A percentile compares a stretch with the other conserved stretches of the same genome.
Conservation (phyloP, 2,797 vertebrate species). For the Babyrousa celebensis region DNA sequence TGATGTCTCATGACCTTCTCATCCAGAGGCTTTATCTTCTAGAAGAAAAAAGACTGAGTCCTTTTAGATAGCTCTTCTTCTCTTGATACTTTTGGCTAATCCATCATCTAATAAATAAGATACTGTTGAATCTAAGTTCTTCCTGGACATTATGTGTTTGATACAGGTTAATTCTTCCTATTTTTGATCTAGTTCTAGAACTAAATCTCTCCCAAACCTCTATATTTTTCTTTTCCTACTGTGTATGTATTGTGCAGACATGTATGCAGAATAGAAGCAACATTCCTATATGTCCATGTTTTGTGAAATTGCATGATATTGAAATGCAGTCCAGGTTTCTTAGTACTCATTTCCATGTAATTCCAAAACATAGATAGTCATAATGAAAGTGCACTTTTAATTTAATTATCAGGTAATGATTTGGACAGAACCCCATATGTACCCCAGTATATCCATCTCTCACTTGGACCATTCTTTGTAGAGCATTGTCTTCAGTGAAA, state of each 20-base stretch:
- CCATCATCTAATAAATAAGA: not conserved
- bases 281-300: not conserved
- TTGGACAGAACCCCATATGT: not conserved
- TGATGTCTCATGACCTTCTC: not conserved
- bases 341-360: not conserved
- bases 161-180: not conserved
- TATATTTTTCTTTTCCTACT: not conserved
- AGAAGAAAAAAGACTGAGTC: not conserved
- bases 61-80: not conserved
- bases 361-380: not conserved
- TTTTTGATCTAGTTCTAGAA: not conserved
- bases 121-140: not conserved
- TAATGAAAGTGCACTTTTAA: not conserved
- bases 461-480: not conserved
- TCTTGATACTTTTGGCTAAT: not conserved
- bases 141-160: not conserved
- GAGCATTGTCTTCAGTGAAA: not conserved
- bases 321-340: not conserved
- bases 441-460: not conserved
- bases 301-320: not conserved
- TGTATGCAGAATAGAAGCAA: not conserved
- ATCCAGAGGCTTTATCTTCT: conserved; percentile 17
- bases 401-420: not conserved
- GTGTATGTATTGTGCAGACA: not conserved
- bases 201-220: not conserved